These are phyloP conservation scores for Acleris laterana DNA, from an alignment of 2,888 invertebrate species.

Conservation along the genomic window DNA sequence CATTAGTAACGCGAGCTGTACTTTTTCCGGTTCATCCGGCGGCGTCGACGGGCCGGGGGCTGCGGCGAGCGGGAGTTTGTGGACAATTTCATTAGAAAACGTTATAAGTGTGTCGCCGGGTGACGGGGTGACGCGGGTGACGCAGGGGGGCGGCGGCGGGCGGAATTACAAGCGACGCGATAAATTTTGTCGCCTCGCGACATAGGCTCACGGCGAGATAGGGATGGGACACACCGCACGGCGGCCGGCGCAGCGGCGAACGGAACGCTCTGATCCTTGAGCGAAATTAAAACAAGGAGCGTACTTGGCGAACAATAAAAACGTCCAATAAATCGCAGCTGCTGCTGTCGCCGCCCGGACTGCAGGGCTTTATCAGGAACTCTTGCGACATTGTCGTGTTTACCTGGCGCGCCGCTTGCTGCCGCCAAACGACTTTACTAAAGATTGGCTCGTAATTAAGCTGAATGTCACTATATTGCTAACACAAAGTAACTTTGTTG, in stretches of 20 bases:
- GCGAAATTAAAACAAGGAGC: slow-evolving; percentile 79
- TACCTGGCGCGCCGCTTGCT: slow-evolving; percentile 42
- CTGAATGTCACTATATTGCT: too few species aligned
- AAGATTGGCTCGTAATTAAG: background rate
- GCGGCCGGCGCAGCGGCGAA: slow-evolving; percentile 49
- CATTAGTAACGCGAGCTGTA: slow-evolving; percentile 84
- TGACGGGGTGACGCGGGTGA: slow-evolving; percentile 73
- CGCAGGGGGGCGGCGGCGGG: slow-evolving; percentile 59
- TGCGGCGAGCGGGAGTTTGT: slow-evolving; percentile 76
- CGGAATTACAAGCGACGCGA: slow-evolving; percentile 80
- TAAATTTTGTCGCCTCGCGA: slow-evolving; percentile 81
- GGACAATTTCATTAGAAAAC: slow-evolving; percentile 85
- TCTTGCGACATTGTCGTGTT: slow-evolving; percentile 64
- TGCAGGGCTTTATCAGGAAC: slow-evolving; percentile 65
- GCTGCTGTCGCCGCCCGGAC: slow-evolving; percentile 65
- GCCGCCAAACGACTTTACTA: background rate
- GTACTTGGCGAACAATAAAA: slow-evolving; percentile 76
- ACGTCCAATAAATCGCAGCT: slow-evolving; percentile 73
- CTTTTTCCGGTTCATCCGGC: slow-evolving; percentile 83
- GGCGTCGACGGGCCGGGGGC: slow-evolving; percentile 75
- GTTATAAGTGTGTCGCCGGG: slow-evolving; percentile 80
- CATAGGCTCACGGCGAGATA: slow-evolving; percentile 73
- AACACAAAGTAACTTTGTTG: too few species aligned
- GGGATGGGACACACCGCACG: slow-evolving; percentile 51
- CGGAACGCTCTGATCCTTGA: slow-evolving; percentile 70